Conservation (phyloP, 2,888 invertebrate species). For the Leptogaster cylindrica region DNA sequence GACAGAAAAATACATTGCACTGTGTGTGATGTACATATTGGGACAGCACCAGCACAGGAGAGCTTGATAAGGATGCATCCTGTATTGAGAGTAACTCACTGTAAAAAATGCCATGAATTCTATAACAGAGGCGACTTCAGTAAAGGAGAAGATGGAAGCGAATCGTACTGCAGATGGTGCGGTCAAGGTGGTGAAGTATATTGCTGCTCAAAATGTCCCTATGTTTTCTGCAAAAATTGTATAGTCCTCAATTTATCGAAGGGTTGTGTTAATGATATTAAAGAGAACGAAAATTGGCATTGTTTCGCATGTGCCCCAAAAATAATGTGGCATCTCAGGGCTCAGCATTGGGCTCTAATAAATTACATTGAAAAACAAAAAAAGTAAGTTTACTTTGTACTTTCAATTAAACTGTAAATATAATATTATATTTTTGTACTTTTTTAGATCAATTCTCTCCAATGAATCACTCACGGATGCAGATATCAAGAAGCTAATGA, state of each 20-base stretch:
- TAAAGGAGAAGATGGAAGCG: conserved; percentile 83
- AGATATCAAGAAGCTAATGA: conserved; percentile 53
- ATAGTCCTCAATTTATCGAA: conserved; percentile 74
- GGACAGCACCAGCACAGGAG: conserved; percentile 71
- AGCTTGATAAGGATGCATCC: conserved; percentile 75
- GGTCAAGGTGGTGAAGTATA: conserved; percentile 81
- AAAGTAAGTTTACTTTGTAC: conserved; percentile 52
- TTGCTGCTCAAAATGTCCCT: conserved; percentile 78
- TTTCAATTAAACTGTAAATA: no score
- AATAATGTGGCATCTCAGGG: conserved; percentile 70
- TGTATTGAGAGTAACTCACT: conserved; percentile 73
- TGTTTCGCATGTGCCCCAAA: conserved; percentile 77
- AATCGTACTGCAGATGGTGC: conserved; percentile 83
- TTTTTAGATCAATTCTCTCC: conserved; percentile 50
- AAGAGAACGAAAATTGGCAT: conserved; percentile 79
- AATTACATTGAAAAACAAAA: conserved; percentile 71
- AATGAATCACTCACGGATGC: conserved; percentile 53
- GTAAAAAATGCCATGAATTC: conserved; percentile 75
- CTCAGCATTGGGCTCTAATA: conserved; percentile 74
- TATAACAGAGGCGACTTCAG: conserved; percentile 83
- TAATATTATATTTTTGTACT: conserved; percentile 48
- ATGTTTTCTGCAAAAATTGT: conserved; percentile 80
- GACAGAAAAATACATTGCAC: conserved; percentile 74
- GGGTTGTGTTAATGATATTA: conserved; percentile 72
- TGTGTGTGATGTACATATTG: conserved; percentile 76